Evolutionary conservation across 2,888 invertebrate genomes (phyloP), one percentile per base, ranked within the genome.

Genomic region (Caenorhabditis parvicauda): DNA sequence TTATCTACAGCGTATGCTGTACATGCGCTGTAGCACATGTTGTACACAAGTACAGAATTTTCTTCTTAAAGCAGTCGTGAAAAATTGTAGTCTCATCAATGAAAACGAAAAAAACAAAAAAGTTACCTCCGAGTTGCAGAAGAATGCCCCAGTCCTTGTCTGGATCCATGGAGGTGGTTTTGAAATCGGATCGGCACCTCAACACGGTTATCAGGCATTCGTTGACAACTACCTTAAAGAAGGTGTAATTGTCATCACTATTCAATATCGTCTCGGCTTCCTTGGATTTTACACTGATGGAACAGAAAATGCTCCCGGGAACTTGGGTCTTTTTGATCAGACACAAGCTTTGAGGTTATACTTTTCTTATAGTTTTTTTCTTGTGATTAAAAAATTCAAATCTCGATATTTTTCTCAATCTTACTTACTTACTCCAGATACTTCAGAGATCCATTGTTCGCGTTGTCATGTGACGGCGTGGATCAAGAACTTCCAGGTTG

Each of bases 151-250:
- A 0, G 92, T 94, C 0, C 90, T 94, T 89, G 87, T 95, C 48
- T 92, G 93, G 83, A 91, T 94, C 69, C 94, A 94, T 82, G 94
- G 92, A 0, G 94, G 94, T 0, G 91, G 92, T 81, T 94, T 91
- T 82, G 86, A 88, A 21, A 88, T 88, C 46, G 94, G 94, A 28
- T 68, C 72, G 2, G 63, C 77, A 1, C 50, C 59, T 22, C 64
- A 72, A 21, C 77, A 74, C 59, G 67, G 70, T 19, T 73, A 67
- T 42, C 48, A 66, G 45, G 52, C 55, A 17, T 59, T 67, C 27
- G 64, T 67, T 9, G 57, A 72, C 25, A 64, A 67, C 50, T 76
- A 78, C 41, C 64, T 67, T 4, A 28, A 58, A 83, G 91, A 91
- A 79, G 87, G 90, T 68, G 91, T 94, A 0, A 88, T 93, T 3